Evolutionary conservation across 2,888 invertebrate species (phyloP).

Genomic region (Lacanobia oleracea): DNA sequence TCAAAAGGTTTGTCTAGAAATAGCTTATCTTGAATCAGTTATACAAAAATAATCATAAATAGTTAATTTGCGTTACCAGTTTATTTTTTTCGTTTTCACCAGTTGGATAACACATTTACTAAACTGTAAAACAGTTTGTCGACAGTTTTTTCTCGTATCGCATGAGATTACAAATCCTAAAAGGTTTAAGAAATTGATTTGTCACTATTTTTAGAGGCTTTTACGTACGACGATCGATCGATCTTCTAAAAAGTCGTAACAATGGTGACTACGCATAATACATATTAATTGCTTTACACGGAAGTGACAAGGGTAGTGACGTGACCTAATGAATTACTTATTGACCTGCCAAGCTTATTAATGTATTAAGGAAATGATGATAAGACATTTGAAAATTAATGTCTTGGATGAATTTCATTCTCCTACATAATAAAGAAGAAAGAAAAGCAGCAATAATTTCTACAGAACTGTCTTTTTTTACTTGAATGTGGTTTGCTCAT

Average conservation of each 20-base stretch:
- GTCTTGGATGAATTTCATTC: neutral
- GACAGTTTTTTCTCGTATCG: too few species aligned
- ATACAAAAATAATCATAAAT: too few species aligned
- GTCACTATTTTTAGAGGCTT: neutral
- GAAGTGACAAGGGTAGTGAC: neutral
- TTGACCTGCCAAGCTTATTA: constrained; percentile 1
- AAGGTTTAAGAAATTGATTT: neutral
- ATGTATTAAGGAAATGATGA: neutral
- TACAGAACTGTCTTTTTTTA: too few species aligned
- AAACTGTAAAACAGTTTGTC: too few species aligned
- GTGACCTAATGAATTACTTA: neutral
- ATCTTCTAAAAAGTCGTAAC: constrained; percentile 2
- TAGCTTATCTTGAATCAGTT: neutral
- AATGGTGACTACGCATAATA: constrained; percentile 17
- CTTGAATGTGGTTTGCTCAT: too few species aligned
- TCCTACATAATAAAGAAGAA: too few species aligned
- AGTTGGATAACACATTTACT: too few species aligned
- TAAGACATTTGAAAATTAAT: neutral
- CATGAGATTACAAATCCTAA: too few species aligned
- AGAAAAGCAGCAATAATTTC: too few species aligned
- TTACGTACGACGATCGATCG: constrained; percentile 26
- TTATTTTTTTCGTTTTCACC: too few species aligned
- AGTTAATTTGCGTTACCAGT: neutral
- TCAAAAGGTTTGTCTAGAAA: constrained; percentile 38
- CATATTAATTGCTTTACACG: neutral